Evolutionary conservation across 2,113 vertebrate genomes (phyloP), one percentile per base, ranked within the genome.

Genomic region (Nansenia antarctica): DNA sequence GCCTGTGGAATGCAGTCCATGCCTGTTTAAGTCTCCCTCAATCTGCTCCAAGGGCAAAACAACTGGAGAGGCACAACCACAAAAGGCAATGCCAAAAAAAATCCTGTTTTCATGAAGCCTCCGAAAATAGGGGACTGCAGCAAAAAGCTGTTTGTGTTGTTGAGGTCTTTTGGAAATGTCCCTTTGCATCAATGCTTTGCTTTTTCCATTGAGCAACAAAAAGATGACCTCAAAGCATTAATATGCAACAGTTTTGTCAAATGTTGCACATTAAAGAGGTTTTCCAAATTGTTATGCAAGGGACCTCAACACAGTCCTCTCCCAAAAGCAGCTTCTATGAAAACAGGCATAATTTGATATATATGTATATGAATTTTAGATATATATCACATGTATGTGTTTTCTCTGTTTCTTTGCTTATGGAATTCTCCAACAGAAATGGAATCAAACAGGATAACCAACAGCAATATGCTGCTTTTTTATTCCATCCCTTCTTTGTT

Each of bases 361-460:
- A 91, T 92, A 93, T 92, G 91, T 93, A 93, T 89, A 93, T 86
- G 84, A 84, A 65, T 89, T 90, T 89, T 92, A 92, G 86, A 92
- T 92, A 92, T 92, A 92, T 93, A 92, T 93, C 92, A 92, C 89
- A 92, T 90, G 90, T 91, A 91, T 93, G 90, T 92, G 89, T 92
- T 92, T 93, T 92, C 90, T 92, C 90, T 90, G 83, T 85, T 87
- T 90, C 88, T 72, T 65, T 89, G 87, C 81, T 83, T 85, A 82
- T 89, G 90, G 79, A 80, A 77, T 80, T 84, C 81, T 89, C 87
- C 86, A 83, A 87, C 83, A 83, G 79, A 88, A 71, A 81, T 76
- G 67, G 65, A 57, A 82, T 67, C 69, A 78, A 63, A 71, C 72
- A 71, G 70, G 62, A 85, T 54, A 79, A 61, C 67, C 71, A 65